Percentiles rank a stretch among this genome's conserved stretches.
These are phyloP conservation scores for Acipenser ruthenus DNA, from an alignment of 2,797 vertebrate species.

Conservation along the genomic window DNA sequence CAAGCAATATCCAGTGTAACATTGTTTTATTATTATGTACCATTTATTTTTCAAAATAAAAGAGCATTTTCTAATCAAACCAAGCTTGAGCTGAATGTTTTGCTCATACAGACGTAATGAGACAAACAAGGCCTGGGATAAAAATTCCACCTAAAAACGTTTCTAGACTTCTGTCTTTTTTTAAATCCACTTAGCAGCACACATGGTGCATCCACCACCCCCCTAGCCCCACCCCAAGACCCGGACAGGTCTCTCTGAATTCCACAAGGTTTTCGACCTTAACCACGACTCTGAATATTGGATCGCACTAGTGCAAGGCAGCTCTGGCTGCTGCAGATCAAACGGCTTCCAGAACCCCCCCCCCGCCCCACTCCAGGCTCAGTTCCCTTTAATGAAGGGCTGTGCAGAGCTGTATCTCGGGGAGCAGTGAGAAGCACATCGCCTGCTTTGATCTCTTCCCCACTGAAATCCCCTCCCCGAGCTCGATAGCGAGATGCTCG, in stretches of 20 bases:
- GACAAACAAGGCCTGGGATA: no score
- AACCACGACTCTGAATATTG: slow-evolving; percentile 5
- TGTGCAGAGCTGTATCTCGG: slow-evolving; percentile 59
- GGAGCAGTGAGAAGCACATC: slow-evolving; percentile 63
- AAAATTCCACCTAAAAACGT: background rate
- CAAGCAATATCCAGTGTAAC: no score
- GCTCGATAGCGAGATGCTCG: slow-evolving; percentile 47
- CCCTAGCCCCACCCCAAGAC: background rate
- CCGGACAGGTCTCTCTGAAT: background rate
- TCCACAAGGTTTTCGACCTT: slow-evolving; percentile 11
- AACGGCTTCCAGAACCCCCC: slow-evolving; percentile 34
- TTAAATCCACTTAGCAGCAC: background rate
- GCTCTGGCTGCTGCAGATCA: slow-evolving; percentile 24
- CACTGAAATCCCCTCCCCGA: slow-evolving; percentile 57
- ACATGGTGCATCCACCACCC: background rate
- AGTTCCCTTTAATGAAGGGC: slow-evolving; percentile 65
- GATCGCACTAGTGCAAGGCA: slow-evolving; percentile 10
- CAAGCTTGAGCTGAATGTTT: no score
- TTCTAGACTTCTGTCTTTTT: background rate
- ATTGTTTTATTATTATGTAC: no score
- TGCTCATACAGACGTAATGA: no score
- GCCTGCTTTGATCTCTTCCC: slow-evolving; percentile 73
- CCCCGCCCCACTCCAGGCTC: slow-evolving; percentile 40
- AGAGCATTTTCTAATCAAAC: no score
- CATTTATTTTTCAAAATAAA: no score